These are phyloP conservation scores for Subanguina moxae DNA, from an alignment of 1,140 invertebrate genomes.

Conservation along the genomic window DNA sequence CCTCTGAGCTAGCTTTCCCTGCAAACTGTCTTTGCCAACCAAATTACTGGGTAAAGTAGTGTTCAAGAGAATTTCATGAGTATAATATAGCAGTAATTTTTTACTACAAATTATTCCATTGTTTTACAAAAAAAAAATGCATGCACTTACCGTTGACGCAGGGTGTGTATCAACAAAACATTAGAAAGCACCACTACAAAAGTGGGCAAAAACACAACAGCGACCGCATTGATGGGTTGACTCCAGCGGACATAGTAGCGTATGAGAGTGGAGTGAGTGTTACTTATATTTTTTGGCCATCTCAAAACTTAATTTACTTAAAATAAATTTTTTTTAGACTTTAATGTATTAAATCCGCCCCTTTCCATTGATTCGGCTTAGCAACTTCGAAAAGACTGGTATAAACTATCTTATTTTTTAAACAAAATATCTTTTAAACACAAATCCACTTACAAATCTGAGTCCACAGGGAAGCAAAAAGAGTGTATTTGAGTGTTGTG, in stretches of 20 bases:
- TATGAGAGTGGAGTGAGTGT: slow-evolving; percentile 10
- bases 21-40: background rate
- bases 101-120: background rate
- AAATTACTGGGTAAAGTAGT: background rate
- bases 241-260: slow-evolving; percentile 14
- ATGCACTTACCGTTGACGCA: slow-evolving; percentile 9
- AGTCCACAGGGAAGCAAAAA: slow-evolving; percentile 28
- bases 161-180: slow-evolving; percentile 12
- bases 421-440: no score
- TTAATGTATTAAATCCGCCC: no score
- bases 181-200: slow-evolving; percentile 22
- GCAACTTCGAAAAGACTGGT: no score
- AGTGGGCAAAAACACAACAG: slow-evolving; percentile 31
- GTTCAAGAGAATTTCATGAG: background rate
- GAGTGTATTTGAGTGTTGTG: slow-evolving; percentile 33
- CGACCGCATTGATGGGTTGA: slow-evolving; percentile 20
- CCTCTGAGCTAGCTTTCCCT: no score
- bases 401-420: no score
- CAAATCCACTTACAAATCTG: slow-evolving; percentile 13
- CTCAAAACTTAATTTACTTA: background rate
- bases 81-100: slow-evolving; percentile 5
- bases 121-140: slow-evolving; percentile 14
- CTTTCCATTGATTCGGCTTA: no score
- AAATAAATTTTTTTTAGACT: background rate
- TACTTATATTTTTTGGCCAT: slow-evolving; percentile 5